A percentile compares a stretch with the other conserved stretches of the same genome.
Conservation (phyloP, 2,113 vertebrate genomes). For the Rhabdornis inornatus region DNA sequence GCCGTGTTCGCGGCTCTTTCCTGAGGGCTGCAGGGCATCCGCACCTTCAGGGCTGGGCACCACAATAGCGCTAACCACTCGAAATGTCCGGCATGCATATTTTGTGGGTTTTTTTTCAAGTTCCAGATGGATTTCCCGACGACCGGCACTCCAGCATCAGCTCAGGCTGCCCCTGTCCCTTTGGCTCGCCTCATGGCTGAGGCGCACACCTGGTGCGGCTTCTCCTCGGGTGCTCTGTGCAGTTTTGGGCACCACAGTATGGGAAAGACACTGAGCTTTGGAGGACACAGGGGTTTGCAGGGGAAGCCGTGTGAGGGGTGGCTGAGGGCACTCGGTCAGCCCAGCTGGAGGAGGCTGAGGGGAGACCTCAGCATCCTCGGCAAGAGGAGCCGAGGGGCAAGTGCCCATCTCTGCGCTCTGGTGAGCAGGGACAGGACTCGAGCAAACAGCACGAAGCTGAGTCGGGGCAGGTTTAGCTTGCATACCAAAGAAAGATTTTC, state of each 20-base stretch:
- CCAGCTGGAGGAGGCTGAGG: neutral
- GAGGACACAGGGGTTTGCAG: no score
- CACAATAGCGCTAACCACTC: accelerated
- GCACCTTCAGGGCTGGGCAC: neutral
- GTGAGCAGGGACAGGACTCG: neutral
- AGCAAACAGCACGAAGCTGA: neutral
- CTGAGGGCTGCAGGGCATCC: neutral
- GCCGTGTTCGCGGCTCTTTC: neutral
- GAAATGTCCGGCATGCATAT: accelerated
- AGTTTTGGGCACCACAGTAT: accelerated
- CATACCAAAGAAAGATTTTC: accelerated
- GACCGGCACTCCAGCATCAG: accelerated
- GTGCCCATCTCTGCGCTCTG: neutral
- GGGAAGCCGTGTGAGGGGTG: neutral
- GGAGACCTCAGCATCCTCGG: neutral
- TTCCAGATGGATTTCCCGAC: neutral
- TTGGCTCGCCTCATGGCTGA: accelerated
- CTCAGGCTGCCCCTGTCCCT: neutral
- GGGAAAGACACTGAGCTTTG: neutral
- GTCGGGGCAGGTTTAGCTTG: neutral
- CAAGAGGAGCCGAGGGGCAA: neutral
- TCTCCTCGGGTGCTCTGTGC: accelerated
- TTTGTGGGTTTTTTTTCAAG: accelerated
- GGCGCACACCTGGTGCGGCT: neutral
- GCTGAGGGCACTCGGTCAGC: neutral